A percentile compares a stretch with the other conserved stretches of the same genome.
Evolutionary conservation across 2,113 vertebrate species (phyloP).

Genomic region (Malurus alboscapulatus): DNA sequence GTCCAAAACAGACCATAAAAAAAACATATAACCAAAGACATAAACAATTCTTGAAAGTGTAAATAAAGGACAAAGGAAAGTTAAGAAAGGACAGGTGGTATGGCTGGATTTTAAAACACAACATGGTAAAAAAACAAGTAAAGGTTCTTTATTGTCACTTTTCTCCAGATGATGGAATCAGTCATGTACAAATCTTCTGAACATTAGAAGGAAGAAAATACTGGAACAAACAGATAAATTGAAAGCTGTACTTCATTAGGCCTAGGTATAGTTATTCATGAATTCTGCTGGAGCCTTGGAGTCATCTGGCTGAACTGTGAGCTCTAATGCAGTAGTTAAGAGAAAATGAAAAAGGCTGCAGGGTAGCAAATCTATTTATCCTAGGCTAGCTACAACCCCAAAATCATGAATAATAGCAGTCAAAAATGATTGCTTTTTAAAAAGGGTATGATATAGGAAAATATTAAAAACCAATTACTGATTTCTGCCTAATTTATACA

Average conservation of each 20-base stretch:
- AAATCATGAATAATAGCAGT: neutral
- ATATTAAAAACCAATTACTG: neutral
- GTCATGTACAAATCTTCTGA: neutral
- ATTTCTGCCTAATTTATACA: neutral
- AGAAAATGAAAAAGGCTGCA: constrained; percentile 15
- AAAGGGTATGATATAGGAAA: neutral
- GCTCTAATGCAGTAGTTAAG: constrained; percentile 19
- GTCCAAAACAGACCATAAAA: neutral
- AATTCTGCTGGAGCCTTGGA: neutral
- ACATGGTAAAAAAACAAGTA: neutral
- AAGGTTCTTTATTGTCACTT: neutral
- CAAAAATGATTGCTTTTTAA: neutral
- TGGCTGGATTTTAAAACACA: neutral
- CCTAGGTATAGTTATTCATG: neutral
- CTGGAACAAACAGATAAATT: constrained; percentile 7
- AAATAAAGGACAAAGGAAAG: neutral
- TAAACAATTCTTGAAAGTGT: neutral
- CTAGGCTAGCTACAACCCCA: neutral
- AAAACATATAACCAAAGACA: constrained; percentile 1
- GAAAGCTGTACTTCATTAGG: constrained; percentile 20
- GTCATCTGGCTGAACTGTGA: constrained; percentile 15
- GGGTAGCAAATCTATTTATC: constrained; percentile 20
- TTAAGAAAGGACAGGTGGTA: neutral
- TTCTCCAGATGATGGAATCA: neutral
- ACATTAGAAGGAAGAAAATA: neutral